Conservation (phyloP, 2,888 invertebrate genomes). For the Bugula neritina region DNA sequence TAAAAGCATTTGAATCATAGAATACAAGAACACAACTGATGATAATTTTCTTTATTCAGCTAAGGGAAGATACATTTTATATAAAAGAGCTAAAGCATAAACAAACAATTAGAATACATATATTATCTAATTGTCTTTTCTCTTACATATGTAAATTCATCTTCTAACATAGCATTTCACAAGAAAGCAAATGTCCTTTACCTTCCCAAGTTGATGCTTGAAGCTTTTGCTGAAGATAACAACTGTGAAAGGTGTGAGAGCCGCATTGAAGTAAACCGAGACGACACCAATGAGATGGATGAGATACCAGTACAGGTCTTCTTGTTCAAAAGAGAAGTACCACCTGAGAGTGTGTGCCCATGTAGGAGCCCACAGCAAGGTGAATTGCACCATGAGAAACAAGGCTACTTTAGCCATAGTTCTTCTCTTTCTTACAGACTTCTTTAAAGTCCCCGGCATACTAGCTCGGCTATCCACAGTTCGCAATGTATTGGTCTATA, state of each 20-base stretch:
- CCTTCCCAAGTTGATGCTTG: slow-evolving; percentile 44
- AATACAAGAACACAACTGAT: too few species aligned
- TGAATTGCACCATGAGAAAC: slow-evolving; percentile 13
- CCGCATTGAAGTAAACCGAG: slow-evolving; percentile 18
- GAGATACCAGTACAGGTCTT: neutral
- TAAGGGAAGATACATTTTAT: too few species aligned
- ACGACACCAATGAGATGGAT: slow-evolving; percentile 4
- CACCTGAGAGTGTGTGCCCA: neutral
- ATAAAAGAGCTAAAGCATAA: too few species aligned
- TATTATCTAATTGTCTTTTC: too few species aligned
- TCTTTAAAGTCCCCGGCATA: neutral
- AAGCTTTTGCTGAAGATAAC: neutral
- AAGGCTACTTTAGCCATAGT: slow-evolving; percentile 27
- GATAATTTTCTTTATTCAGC: too few species aligned
- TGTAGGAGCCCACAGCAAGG: slow-evolving; percentile 12
- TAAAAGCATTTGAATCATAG: too few species aligned
- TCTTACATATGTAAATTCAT: too few species aligned
- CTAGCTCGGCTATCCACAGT: slow-evolving; percentile 6
- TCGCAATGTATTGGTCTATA: slow-evolving; percentile 16
- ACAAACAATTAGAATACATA: too few species aligned
- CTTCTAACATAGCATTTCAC: too few species aligned
- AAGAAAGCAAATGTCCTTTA: too few species aligned
- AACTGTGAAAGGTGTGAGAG: slow-evolving; percentile 18
- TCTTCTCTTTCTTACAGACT: slow-evolving; percentile 15
- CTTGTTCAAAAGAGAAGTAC: slow-evolving; percentile 7